Evolutionary conservation across 1,140 invertebrate species (phyloP).

Genomic region (Laupala kohalensis): DNA sequence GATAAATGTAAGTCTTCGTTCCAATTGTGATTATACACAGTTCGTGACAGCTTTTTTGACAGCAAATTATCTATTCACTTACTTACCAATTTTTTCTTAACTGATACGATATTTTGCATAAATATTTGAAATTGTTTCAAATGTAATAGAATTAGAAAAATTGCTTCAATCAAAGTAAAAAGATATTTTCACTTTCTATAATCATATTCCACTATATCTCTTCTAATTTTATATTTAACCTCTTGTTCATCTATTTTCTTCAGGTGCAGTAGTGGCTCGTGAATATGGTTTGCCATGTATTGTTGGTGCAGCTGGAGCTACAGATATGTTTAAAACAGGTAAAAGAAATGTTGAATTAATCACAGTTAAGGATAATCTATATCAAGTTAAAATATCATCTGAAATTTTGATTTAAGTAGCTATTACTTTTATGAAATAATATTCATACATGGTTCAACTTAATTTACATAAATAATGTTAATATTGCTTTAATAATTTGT

Average conservation of each 20-base stretch:
- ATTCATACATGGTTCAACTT: not conserved
- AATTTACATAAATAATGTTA: not conserved
- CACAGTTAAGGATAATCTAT: no score
- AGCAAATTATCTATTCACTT: no score
- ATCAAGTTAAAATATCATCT: not conserved
- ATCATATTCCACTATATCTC: not conserved
- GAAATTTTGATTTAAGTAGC: not conserved
- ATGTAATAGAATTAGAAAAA: no score
- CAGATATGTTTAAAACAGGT: conserved; percentile 52
- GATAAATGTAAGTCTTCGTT: no score
- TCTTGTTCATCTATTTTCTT: conserved; percentile 18
- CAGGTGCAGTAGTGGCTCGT: conserved; percentile 74
- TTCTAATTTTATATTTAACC: no score
- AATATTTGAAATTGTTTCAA: no score
- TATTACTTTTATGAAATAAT: not conserved
- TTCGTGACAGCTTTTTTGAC: no score
- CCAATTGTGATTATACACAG: no score
- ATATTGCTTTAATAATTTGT: not conserved
- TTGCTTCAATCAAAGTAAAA: no score
- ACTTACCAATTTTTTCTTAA: no score
- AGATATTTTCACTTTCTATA: no score
- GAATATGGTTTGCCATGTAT: conserved; percentile 77
- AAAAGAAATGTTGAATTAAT: not conserved
- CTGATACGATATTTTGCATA: no score
- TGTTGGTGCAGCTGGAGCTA: conserved; percentile 55